phyloP scores from a whole-genome alignment of 2,797 vertebrate genomes.

The Oryzias sinensis region DNA sequence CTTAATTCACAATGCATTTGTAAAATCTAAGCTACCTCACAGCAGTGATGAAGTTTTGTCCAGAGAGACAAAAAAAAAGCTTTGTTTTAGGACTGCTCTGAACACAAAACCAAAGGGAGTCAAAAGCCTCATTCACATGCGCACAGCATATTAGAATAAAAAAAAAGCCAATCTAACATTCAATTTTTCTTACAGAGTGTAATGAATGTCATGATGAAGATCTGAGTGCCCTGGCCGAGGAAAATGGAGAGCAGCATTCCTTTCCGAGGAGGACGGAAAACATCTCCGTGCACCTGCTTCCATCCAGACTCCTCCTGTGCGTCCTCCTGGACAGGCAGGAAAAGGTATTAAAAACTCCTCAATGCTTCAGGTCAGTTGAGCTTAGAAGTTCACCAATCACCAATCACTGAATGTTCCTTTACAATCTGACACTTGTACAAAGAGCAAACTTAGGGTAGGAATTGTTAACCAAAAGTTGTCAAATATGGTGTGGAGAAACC shows the following conservation, averaged over 20 bases:
- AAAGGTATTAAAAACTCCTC: neutral
- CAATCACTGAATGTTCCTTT: conserved; percentile 29
- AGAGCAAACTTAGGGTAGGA: conserved; percentile 23
- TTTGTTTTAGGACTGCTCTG: neutral
- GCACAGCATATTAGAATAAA: neutral
- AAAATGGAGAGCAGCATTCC: conserved; percentile 90
- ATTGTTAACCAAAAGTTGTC: conserved; percentile 19
- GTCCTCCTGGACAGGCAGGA: conserved; percentile 76
- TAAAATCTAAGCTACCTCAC: neutral
- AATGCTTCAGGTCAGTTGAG: neutral
- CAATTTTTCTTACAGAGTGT: conserved; percentile 83
- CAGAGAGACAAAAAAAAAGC: neutral
- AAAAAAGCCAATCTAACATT: neutral
- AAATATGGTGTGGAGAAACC: conserved; percentile 54
- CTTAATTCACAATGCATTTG: too few relatives aligned
- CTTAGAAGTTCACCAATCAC: conserved; percentile 40
- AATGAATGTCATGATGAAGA: conserved; percentile 94
- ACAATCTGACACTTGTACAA: conserved; percentile 17
- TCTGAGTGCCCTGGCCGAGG: conserved; percentile 89
- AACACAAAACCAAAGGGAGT: neutral
- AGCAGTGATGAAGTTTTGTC: neutral
- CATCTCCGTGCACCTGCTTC: conserved; percentile 90
- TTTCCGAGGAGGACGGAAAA: conserved; percentile 86
- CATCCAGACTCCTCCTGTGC: conserved; percentile 90
- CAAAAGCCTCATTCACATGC: neutral